Base-by-base conservation (phyloP, 2,888 invertebrate species). In the Scaeva pyrastri region DNA sequence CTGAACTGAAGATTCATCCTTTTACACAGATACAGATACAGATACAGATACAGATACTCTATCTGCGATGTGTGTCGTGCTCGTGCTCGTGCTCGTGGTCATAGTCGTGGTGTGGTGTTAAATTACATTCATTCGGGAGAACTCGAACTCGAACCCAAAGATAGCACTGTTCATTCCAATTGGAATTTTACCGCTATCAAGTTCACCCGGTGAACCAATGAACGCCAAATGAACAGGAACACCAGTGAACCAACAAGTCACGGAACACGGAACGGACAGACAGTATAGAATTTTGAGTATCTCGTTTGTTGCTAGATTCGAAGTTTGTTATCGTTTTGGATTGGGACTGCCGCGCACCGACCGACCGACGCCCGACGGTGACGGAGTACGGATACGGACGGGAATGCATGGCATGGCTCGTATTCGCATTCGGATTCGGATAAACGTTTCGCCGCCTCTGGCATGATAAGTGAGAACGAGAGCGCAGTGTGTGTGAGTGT, bases 361-460 rank as follows among this genome's bases (percentile, higher is more conserved):
- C 45, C 26, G 64, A 56, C 58, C 11, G 31, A 31, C n/a, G 11
- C 56, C 2, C 12, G 41, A 45, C 41, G n/a, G n/a, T n/a, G n/a
- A n/a, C n/a, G n/a, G n/a, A n/a, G n/a, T n/a, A n/a, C n/a, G n/a
- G 41, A 12, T 79, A 64, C 64, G 19, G 62, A 64, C 62, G 43
- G 56, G 16, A n/a, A n/a, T n/a, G n/a, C n/a, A 36, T 6, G 36
- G 19, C 50, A 50, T 50, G 50, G 14, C 12, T 50, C 21, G 50
- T 50, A 36, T 58, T 80, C 84, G 80, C 72, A 73, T 75, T 75
- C 58, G n/a, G 83, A 52, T 74, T 52, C 71, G 76, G 85, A 85
- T 85, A 86, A 86, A 86, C 77, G 85, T 86, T 82, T 86, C 60
- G 58, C 58, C 16, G 86, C 86, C 82, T 77, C 68, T 85, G 85